These are phyloP conservation scores for Ophraella communa DNA, from an alignment of 2,888 invertebrate species.

Conservation along the genomic window DNA sequence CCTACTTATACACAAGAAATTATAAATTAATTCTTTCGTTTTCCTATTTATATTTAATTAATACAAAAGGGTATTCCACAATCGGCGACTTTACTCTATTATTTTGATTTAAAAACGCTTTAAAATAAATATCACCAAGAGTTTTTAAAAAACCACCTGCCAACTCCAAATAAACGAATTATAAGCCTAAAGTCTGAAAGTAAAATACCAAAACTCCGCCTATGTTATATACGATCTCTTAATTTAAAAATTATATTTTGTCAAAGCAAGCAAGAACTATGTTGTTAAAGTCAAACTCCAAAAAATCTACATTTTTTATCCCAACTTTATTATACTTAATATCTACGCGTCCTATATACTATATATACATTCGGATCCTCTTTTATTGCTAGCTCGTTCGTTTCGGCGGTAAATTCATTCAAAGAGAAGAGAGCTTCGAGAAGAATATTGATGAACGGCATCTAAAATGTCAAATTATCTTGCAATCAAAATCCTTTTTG, in stretches of 20 bases:
- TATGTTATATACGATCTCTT: not conserved
- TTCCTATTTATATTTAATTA: too few relatives aligned
- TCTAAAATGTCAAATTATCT: constrained; percentile 50
- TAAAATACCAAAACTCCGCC: not conserved
- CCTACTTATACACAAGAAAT: too few relatives aligned
- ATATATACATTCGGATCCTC: not conserved
- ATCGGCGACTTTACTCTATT: too few relatives aligned
- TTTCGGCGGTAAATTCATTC: constrained; percentile 35
- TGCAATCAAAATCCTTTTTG: constrained; percentile 52
- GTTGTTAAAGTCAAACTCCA: not conserved
- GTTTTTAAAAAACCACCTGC: too few relatives aligned
- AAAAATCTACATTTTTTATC: constrained; percentile 8
- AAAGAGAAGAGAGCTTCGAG: constrained; percentile 41
- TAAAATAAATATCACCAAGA: too few relatives aligned
- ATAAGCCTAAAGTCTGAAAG: too few relatives aligned
- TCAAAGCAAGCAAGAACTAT: not conserved
- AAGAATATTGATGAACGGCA: constrained; percentile 52
- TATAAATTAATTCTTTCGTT: too few relatives aligned
- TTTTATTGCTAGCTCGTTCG: constrained; percentile 28
- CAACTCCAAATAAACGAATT: too few relatives aligned
- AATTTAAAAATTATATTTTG: not conserved
- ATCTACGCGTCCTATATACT: not conserved
- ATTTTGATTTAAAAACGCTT: too few relatives aligned
- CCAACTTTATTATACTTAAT: constrained; percentile 6
- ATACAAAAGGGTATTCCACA: too few relatives aligned